Percentiles rank a stretch among this genome's conserved stretches.
These are phyloP conservation scores for Lagorchestes hirsutus DNA, from an alignment of 2,797 vertebrate genomes.

Conservation along the genomic window DNA sequence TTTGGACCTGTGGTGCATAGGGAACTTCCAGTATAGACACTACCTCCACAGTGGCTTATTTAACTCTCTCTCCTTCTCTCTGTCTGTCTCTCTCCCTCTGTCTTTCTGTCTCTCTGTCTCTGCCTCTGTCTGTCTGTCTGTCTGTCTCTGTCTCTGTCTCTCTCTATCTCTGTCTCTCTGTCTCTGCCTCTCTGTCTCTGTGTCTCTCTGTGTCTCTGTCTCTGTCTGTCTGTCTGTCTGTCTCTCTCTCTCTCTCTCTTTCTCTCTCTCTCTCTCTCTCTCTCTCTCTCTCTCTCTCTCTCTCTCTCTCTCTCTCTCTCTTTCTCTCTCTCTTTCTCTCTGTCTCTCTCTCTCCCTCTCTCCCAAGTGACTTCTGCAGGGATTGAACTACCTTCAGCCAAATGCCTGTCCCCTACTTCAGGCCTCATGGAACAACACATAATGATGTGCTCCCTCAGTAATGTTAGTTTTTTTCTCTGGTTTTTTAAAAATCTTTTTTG, in stretches of 20 bases:
- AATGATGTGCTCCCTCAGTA: background rate
- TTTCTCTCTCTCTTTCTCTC: background rate
- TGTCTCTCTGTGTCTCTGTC: too few relatives aligned
- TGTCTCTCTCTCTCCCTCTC: background rate
- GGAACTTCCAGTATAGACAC: background rate
- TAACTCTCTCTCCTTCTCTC: too few relatives aligned
- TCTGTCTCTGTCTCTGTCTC: too few relatives aligned
- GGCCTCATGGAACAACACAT: background rate
- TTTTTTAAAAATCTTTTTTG: background rate
- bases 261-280: too few relatives aligned
- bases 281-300: too few relatives aligned
- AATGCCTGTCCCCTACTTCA: background rate
- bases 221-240: too few relatives aligned
- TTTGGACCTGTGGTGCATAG: background rate
- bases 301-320: too few relatives aligned
- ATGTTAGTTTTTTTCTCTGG: background rate
- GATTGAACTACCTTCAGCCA: background rate
- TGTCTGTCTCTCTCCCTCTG: too few relatives aligned
- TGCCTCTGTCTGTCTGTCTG: too few relatives aligned
- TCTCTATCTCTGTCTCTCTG: too few relatives aligned
- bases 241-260: too few relatives aligned
- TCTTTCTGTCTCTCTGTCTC: too few relatives aligned
- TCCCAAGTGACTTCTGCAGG: background rate
- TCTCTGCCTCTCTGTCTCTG: accelerated
- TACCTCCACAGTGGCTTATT: background rate